phyloP scores from a whole-genome alignment of 2,797 vertebrate species.

The Austrolebias charrua region DNA sequence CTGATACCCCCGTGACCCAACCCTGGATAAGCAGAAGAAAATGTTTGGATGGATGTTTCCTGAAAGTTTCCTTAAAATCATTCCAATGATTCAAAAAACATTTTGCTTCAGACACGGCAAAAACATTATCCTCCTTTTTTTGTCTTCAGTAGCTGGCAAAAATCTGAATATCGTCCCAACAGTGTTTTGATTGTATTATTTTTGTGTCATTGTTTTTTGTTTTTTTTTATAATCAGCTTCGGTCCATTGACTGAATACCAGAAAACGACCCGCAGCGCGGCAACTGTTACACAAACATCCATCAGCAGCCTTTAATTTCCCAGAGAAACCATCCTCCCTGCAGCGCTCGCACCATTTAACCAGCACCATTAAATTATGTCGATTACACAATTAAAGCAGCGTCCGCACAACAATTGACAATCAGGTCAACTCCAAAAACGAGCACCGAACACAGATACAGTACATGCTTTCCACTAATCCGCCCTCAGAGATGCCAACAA shows the following conservation, averaged over 20 bases:
- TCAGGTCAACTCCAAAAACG: constrained; percentile 19
- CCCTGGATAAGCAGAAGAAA: too few species aligned
- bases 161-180: too few species aligned
- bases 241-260: not conserved
- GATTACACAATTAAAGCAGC: constrained; percentile 20
- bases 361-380: constrained; percentile 16
- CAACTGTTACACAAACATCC: not conserved
- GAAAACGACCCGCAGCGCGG: not conserved
- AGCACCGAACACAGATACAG: constrained; percentile 13
- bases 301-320: constrained; percentile 31
- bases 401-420: constrained; percentile 12
- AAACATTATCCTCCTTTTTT: too few species aligned
- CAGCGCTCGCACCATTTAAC: not conserved
- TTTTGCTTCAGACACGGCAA: too few species aligned
- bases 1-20: too few species aligned
- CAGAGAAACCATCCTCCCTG: constrained; percentile 13
- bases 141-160: too few species aligned
- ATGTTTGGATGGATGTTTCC: too few species aligned
- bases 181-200: too few species aligned
- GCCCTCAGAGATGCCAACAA: not conserved
- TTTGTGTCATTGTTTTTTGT: not conserved
- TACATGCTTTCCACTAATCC: constrained; percentile 16
- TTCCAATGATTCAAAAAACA: too few species aligned
- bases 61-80: too few species aligned
- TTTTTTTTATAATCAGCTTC: not conserved